A percentile compares a stretch with the other conserved stretches of the same genome.
phyloP scores from a whole-genome alignment of 37 sponge, comb jelly and placozoan species.

The Sycon ciliatum region DNA sequence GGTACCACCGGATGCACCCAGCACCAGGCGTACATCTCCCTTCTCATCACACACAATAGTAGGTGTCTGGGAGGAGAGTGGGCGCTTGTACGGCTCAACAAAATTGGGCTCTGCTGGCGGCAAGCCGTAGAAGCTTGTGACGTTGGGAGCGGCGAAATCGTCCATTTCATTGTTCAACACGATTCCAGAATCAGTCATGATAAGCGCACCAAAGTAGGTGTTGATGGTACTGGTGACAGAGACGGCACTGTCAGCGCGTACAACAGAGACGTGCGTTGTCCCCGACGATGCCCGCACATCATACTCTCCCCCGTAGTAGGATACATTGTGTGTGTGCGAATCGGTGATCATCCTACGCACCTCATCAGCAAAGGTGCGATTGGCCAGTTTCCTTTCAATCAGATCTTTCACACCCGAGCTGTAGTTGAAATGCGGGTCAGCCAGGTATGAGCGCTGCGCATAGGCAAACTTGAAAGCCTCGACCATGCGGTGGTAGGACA shows the following conservation, averaged over 20 bases:
- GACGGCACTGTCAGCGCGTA: slow-evolving; percentile 70
- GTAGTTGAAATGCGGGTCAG: slow-evolving; percentile 37
- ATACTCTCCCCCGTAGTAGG: slow-evolving; percentile 37
- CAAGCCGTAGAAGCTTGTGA: slow-evolving; percentile 50
- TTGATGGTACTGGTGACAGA: slow-evolving; percentile 81
- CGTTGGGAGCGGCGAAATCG: slow-evolving; percentile 76
- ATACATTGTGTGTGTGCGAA: slow-evolving; percentile 28
- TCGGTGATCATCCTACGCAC: slow-evolving; percentile 33
- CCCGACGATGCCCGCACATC: slow-evolving; percentile 30
- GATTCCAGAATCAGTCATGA: slow-evolving; percentile 68
- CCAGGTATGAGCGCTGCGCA: slow-evolving; percentile 44
- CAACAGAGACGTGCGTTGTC: slow-evolving; percentile 65
- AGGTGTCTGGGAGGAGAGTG: slow-evolving; percentile 69
- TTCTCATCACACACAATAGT: slow-evolving; percentile 23
- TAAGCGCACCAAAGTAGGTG: slow-evolving; percentile 61
- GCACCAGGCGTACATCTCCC: slow-evolving; percentile 5
- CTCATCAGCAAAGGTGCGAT: slow-evolving; percentile 13
- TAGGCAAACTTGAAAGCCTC: slow-evolving; percentile 68
- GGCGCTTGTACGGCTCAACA: slow-evolving; percentile 60
- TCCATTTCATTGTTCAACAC: slow-evolving; percentile 92
- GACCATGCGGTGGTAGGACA: slow-evolving; percentile 54
- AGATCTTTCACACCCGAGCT: not conserved
- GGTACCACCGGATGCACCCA: slow-evolving; percentile 60
- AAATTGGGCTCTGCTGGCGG: slow-evolving; percentile 56
- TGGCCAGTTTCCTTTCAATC: not conserved